Evolutionary conservation across 2,888 invertebrate species (phyloP).

Genomic region (Lasioglossum leucozonium): DNA sequence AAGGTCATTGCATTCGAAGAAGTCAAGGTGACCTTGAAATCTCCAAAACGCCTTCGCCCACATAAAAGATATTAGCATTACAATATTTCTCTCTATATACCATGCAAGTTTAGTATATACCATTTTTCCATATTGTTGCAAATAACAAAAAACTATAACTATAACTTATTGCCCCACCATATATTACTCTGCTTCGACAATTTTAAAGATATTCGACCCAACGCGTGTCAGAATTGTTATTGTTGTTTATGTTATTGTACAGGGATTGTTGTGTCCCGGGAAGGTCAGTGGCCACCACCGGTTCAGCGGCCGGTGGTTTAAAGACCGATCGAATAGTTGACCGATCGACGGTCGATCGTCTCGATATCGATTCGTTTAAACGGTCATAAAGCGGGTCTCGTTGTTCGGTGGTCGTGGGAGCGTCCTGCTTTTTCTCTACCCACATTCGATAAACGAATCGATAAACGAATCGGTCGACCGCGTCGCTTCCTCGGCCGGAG

Average conservation of each 20-base stretch:
- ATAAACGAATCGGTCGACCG: slow-evolving; percentile 12
- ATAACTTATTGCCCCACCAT: too few relatives aligned
- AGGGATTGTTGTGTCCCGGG: background rate
- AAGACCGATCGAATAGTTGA: background rate
- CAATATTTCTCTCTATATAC: background rate
- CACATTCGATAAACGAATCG: slow-evolving; percentile 52
- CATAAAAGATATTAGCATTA: too few relatives aligned
- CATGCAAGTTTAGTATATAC: background rate
- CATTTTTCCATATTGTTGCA: background rate
- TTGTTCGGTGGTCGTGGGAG: slow-evolving; percentile 48
- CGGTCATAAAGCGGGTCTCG: slow-evolving; percentile 20
- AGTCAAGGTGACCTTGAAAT: background rate
- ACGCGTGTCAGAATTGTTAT: too few relatives aligned
- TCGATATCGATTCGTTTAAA: slow-evolving; percentile 34
- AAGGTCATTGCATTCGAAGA: background rate
- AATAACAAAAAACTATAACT: too few relatives aligned
- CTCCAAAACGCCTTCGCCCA: background rate
- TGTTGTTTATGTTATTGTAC: background rate
- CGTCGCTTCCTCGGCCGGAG: slow-evolving; percentile 19
- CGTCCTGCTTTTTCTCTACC: slow-evolving; percentile 42
- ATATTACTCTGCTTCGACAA: too few relatives aligned
- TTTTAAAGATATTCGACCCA: too few relatives aligned
- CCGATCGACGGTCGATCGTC: background rate
- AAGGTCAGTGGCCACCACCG: slow-evolving; percentile 1
- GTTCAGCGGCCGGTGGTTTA: background rate